phyloP scores from a whole-genome alignment of 2,888 invertebrate genomes.

The Agrenia bidenticulata region DNA sequence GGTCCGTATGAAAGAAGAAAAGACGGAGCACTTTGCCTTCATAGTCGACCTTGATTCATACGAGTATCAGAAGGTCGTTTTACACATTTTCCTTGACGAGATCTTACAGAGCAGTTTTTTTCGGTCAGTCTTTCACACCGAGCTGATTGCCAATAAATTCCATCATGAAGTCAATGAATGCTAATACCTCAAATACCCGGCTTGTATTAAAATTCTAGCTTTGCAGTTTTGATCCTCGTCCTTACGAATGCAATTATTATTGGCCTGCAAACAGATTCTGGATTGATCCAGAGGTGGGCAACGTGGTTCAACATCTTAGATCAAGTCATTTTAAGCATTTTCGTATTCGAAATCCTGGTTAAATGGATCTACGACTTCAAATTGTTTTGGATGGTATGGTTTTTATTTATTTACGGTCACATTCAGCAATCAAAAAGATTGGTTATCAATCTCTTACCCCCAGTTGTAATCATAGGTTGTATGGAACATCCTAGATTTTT shows the following conservation, averaged over 20 bases:
- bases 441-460: background rate
- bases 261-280: conserved; percentile 52
- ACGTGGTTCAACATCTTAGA: conserved; percentile 52
- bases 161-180: too few relatives aligned
- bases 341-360: conserved; percentile 54
- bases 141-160: too few relatives aligned
- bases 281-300: conserved; percentile 34
- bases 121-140: conserved; percentile 18
- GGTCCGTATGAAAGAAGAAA: conserved; percentile 30
- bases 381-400: conserved; percentile 53
- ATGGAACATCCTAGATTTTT: conserved; percentile 55
- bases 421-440: background rate
- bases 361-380: conserved; percentile 55
- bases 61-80: conserved; percentile 50
- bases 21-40: conserved; percentile 41
- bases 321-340: conserved; percentile 53
- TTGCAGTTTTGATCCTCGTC: conserved; percentile 51
- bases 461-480: conserved; percentile 38
- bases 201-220: too few relatives aligned
- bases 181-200: too few relatives aligned
- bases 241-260: conserved; percentile 54
- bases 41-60: conserved; percentile 48
- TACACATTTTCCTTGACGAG: conserved; percentile 46
- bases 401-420: too few relatives aligned
- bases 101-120: conserved; percentile 47